phyloP scores from a whole-genome alignment of 2,888 invertebrate genomes.

The Sarcophaga carnaria region DNA sequence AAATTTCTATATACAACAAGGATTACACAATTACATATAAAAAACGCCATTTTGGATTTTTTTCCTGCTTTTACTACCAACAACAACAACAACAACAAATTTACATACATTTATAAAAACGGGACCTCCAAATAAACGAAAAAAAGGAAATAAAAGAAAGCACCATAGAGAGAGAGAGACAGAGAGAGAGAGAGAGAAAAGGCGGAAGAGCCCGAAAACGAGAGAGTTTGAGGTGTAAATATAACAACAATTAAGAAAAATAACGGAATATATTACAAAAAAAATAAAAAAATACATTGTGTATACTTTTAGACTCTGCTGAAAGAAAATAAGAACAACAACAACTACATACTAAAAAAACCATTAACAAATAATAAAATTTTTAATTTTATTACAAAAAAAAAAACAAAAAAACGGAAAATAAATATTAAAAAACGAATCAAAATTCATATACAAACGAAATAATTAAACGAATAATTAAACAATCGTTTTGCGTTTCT shows the following conservation, averaged over 20 bases:
- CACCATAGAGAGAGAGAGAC: constrained; percentile 35
- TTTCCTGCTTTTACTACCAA: constrained; percentile 51
- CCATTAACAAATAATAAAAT: too few relatives aligned
- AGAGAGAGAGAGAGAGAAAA: constrained; percentile 26
- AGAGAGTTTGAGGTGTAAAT: constrained; percentile 16
- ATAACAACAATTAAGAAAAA: constrained; percentile 38
- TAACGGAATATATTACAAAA: constrained; percentile 35
- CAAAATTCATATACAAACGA: constrained; percentile 10
- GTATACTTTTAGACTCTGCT: too few relatives aligned
- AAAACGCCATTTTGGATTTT: constrained; percentile 77
- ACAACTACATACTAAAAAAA: too few relatives aligned
- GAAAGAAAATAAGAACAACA: too few relatives aligned
- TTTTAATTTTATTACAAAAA: constrained; percentile 14
- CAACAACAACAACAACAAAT: constrained; percentile 54
- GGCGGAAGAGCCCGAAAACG: constrained; percentile 10
- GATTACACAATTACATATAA: constrained; percentile 76
- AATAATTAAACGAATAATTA: constrained; percentile 22
- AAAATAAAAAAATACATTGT: constrained; percentile 4
- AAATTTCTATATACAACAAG: constrained; percentile 60
- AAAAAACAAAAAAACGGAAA: constrained; percentile 15
- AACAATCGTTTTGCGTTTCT: not conserved
- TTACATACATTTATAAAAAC: constrained; percentile 58
- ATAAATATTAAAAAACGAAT: not conserved
- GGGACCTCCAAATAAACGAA: constrained; percentile 61
- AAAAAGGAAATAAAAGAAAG: constrained; percentile 44